Conservation (phyloP, 2,113 vertebrate species). For the Corydoras sp. region DNA sequence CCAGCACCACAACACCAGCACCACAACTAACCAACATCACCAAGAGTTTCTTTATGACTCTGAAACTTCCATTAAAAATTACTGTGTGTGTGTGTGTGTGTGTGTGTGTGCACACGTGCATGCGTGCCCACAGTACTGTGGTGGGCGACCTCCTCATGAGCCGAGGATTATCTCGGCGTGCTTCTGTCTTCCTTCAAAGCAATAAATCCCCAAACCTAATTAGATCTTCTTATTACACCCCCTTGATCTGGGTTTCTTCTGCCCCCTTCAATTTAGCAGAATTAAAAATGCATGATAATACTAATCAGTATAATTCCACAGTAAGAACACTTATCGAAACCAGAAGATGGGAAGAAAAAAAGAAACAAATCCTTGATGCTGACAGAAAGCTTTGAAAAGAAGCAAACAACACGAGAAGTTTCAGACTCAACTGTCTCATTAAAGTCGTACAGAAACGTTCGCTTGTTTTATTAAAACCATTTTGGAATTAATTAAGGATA, state of each 20-base stretch:
- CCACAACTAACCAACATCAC: conserved; percentile 1
- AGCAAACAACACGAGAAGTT: background rate
- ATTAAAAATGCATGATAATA: conserved; percentile 22
- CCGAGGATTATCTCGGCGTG: conserved; percentile 36
- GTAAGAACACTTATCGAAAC: background rate
- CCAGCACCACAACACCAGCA: too few species aligned
- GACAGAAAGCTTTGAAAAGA: background rate
- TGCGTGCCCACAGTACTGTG: background rate
- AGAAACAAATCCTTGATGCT: background rate
- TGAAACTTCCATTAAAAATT: too few species aligned
- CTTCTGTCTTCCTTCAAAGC: conserved; percentile 34
- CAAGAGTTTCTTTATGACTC: too few species aligned
- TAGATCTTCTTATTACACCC: conserved; percentile 23
- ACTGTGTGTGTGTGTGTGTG: background rate
- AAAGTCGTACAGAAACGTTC: too few species aligned
- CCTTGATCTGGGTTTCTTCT: conserved; percentile 3
- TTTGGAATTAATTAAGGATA: too few species aligned
- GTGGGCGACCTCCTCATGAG: conserved; percentile 21
- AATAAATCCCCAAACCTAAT: conserved; percentile 20
- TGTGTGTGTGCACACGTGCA: conserved; percentile 8
- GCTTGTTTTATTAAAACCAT: too few species aligned
- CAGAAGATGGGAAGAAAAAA: background rate
- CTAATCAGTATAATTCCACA: background rate
- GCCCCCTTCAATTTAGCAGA: conserved; percentile 2
- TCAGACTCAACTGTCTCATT: too few species aligned